phyloP scores from a whole-genome alignment of 2,113 vertebrate genomes.

The Tretioscincus oriximinensis region DNA sequence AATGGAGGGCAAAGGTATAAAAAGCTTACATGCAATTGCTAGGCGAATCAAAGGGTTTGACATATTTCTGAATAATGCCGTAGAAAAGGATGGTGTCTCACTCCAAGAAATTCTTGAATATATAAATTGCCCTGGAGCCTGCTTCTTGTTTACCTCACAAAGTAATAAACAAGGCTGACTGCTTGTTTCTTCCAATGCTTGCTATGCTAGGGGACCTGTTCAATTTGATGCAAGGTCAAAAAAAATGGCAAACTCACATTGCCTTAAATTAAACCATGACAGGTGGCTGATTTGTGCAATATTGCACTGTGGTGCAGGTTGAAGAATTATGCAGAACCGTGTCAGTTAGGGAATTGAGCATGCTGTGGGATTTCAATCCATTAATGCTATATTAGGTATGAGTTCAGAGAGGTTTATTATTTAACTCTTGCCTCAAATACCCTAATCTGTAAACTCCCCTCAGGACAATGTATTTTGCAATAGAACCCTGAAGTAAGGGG shows the following conservation, averaged over 20 bases:
- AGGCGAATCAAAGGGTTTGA: not conserved
- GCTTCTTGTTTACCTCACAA: not conserved
- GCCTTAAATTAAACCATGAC: slow-evolving; percentile 29
- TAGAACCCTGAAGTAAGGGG: not conserved
- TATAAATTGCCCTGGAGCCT: not conserved
- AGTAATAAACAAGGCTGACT: not conserved
- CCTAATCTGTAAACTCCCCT: not conserved
- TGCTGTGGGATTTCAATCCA: not conserved
- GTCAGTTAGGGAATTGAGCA: not conserved
- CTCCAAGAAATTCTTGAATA: not conserved
- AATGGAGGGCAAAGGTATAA: too few species aligned
- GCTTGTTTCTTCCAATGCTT: slow-evolving; percentile 41
- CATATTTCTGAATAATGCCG: not conserved
- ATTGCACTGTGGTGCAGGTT: not conserved
- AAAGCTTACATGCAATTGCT: not conserved
- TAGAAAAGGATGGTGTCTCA: not conserved
- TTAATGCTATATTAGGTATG: not conserved
- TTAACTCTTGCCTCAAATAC: too few species aligned
- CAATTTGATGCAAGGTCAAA: slow-evolving; percentile 36
- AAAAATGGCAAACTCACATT: slow-evolving; percentile 31
- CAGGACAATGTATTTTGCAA: not conserved
- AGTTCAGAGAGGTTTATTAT: not conserved
- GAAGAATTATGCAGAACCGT: not conserved
- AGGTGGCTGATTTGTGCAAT: slow-evolving; percentile 8
- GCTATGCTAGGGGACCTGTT: slow-evolving; percentile 47